Evolutionary conservation across 2,113 vertebrate species (phyloP), one percentile per base, ranked within the genome.

Genomic region (Pavo muticus): DNA sequence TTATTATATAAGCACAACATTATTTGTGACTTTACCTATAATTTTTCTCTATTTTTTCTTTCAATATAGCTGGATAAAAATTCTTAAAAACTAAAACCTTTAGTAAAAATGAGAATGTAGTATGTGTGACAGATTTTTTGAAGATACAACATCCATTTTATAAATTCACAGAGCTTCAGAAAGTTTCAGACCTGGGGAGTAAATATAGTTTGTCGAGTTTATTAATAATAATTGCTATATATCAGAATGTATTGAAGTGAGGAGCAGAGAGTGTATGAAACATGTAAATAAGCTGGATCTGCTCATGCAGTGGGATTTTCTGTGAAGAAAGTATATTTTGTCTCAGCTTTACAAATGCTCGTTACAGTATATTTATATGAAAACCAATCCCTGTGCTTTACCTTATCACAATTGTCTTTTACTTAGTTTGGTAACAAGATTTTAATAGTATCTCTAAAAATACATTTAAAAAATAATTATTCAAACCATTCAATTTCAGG

Each of bases 401-500:
- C n/a, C 45, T 91, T 88, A 67, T 47, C 39, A 50, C 20, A 72
- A 39, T 30, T 72, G 45, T 54, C 3, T 59, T 59, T 42, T 40
- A 8, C 4, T n/a, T 35, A 29, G 24, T 45, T 69, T 42, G 48
- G 59, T 30, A 73, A 52, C 18, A 82, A 40, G 14, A 42, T 80
- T 91, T 89, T 90, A 93, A 54, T 84, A 87, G 20, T 54, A 47
- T 70, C 52, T 88, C 54, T 61, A 63, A 90, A 88, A 94, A 84
- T 73, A 9, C 11, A 60, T 74, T 83, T 0, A 0, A 67, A 85
- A 88, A 27, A 15, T 67, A 94, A 93, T 95, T 96, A 91, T 86
- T 95, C 81, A 92, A 95, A 82, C 48, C 27, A 57, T 94, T 95
- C 56, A 16, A 35, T 93, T 96, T 77, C 71, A 48, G 52, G 71